These are phyloP conservation scores for human DNA, from an alignment of 2,113 vertebrate genomes.

Conservation along the genomic window DNA sequence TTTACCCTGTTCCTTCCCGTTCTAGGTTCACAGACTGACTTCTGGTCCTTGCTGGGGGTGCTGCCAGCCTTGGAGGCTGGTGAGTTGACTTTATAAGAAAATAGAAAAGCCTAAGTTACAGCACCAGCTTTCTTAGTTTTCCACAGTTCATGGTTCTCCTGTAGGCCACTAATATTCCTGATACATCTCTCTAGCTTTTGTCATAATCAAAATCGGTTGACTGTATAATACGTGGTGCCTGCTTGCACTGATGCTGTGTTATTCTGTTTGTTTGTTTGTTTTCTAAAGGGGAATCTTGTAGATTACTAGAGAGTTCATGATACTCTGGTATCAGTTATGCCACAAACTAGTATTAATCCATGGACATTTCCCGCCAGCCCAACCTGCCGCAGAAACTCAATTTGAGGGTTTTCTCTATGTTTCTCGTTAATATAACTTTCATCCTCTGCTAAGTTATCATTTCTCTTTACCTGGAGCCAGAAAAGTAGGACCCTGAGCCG, in stretches of 20 bases:
- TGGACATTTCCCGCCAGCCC: not conserved
- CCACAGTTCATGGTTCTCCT: not conserved
- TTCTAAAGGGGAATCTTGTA: not conserved
- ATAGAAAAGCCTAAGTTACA: not conserved
- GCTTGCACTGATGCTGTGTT: not conserved
- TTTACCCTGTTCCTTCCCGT: not conserved
- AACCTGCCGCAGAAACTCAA: not conserved
- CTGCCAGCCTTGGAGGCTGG: not conserved
- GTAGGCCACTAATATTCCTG: not conserved
- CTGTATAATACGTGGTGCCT: not conserved
- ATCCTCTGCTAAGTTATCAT: not conserved
- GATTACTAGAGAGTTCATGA: not conserved
- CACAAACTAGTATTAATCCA: not conserved
- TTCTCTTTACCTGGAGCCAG: not conserved
- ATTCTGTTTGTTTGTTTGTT: not conserved
- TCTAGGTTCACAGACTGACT: not conserved
- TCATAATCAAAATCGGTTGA: not conserved
- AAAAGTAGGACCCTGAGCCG: not conserved
- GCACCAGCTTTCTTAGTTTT: not conserved
- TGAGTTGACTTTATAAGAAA: not conserved
- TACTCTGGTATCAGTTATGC: not conserved
- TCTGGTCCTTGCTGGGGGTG: not conserved
- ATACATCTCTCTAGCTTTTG: not conserved
- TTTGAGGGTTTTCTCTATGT: not conserved
- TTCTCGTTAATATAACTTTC: not conserved